Percentiles rank a stretch among this genome's conserved stretches.
Evolutionary conservation across 2,888 invertebrate genomes (phyloP).

Genomic region (Epiblema foenella): DNA sequence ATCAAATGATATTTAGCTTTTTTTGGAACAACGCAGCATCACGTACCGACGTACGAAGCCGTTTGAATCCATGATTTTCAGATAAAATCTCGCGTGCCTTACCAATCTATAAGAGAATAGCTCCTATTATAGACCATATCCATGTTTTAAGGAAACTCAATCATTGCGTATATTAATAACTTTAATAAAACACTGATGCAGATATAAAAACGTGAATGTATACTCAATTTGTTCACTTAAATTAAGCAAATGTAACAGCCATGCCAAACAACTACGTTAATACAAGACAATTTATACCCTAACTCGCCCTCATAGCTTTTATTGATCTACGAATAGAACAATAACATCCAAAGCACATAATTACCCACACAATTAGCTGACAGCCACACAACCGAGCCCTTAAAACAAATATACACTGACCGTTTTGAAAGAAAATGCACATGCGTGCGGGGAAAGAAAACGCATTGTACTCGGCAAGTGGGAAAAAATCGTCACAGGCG

Average conservation of each 20-base stretch:
- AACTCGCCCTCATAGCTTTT: constrained; percentile 33
- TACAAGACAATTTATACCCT: constrained; percentile 21
- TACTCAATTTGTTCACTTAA: neutral
- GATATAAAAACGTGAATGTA: neutral
- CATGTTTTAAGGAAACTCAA: neutral
- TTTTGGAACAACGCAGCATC: too few species aligned
- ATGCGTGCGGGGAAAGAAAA: constrained; percentile 1
- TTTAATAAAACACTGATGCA: neutral
- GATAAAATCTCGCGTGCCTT: too few species aligned
- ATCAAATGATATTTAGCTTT: too few species aligned
- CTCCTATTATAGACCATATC: too few species aligned
- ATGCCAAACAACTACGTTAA: constrained; percentile 1
- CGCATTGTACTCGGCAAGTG: constrained; percentile 43
- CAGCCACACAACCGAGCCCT: neutral
- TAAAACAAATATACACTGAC: constrained; percentile 21
- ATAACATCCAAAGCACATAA: constrained; percentile 39
- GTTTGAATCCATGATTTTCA: too few species aligned
- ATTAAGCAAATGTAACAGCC: neutral
- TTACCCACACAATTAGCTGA: constrained; percentile 40
- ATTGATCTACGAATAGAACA: constrained; percentile 35
- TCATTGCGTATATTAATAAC: neutral
- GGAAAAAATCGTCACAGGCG: constrained; percentile 38
- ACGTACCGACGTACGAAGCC: too few species aligned
- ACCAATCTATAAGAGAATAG: too few species aligned
- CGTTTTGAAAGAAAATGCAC: constrained; percentile 10